Conservation (phyloP, 2,113 vertebrate genomes). For the Empidonax traillii region DNA sequence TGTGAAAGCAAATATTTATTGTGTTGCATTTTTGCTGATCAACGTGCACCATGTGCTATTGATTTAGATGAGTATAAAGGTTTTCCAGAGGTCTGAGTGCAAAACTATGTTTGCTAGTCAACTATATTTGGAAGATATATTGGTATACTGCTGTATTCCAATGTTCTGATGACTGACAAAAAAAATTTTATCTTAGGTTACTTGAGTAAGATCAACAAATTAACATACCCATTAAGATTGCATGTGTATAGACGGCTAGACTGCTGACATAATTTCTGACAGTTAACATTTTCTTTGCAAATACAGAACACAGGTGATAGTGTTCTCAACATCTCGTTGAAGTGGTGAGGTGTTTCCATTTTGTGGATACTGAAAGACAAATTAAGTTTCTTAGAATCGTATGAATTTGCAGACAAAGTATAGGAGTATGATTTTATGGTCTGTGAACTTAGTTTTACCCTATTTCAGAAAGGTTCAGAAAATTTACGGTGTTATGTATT, state of each 20-base stretch:
- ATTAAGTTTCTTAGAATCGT: not conserved
- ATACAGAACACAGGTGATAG: not conserved
- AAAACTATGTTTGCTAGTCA: not conserved
- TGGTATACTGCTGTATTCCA: not conserved
- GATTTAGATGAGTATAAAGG: not conserved
- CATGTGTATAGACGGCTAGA: not conserved
- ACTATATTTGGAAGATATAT: not conserved
- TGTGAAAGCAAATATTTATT: not conserved
- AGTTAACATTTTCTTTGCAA: not conserved
- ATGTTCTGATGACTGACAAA: not conserved
- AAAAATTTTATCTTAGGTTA: not conserved
- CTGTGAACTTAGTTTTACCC: not conserved
- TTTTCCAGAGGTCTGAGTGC: not conserved
- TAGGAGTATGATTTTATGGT: not conserved
- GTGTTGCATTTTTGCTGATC: not conserved
- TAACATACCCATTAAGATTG: not conserved
- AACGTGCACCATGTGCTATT: not conserved
- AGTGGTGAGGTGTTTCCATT: not conserved
- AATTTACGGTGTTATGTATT: not conserved
- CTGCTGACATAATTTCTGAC: not conserved
- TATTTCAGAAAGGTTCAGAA: not conserved
- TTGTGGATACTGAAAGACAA: not conserved
- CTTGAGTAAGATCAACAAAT: not conserved
- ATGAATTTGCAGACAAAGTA: not conserved
- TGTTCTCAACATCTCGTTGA: not conserved